Conservation (phyloP, 2,888 invertebrate genomes). For the Tribolium freemani region DNA sequence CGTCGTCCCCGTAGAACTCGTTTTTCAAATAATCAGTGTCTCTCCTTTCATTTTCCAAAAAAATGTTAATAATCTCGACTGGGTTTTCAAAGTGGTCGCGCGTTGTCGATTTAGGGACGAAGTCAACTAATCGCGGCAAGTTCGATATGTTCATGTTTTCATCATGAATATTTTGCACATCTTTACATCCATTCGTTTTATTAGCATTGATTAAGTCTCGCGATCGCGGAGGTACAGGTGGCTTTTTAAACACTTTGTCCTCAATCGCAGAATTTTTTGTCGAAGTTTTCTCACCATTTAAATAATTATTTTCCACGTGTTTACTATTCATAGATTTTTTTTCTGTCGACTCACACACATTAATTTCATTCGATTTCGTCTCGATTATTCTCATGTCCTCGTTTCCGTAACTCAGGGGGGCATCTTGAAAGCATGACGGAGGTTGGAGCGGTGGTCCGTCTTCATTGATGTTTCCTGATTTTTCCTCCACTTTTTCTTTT, state of each 20-base stretch:
- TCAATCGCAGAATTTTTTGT: slow-evolving; percentile 44
- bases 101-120: slow-evolving; percentile 75
- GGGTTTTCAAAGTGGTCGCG: slow-evolving; percentile 64
- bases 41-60: slow-evolving; percentile 62
- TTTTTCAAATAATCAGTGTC: slow-evolving; percentile 50
- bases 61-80: slow-evolving; percentile 63
- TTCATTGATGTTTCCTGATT: slow-evolving; percentile 39
- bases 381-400: slow-evolving; percentile 62
- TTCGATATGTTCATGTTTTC: slow-evolving; percentile 56
- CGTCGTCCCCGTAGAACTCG: slow-evolving; percentile 32
- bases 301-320: slow-evolving; percentile 14
- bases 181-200: slow-evolving; percentile 47
- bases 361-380: slow-evolving; percentile 50
- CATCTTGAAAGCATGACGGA: slow-evolving; percentile 67
- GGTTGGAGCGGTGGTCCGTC: slow-evolving; percentile 65
- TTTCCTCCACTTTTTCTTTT: slow-evolving; percentile 44
- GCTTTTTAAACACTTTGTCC: slow-evolving; percentile 50
- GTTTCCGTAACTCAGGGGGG: slow-evolving; percentile 65
- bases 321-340: slow-evolving; percentile 47
- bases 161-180: slow-evolving; percentile 41
- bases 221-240: slow-evolving; percentile 63
- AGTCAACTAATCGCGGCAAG: slow-evolving; percentile 79
- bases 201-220: slow-evolving; percentile 49
- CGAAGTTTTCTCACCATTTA: slow-evolving; percentile 44
- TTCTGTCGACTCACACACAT: slow-evolving; percentile 46